Evolutionary conservation across 1,140 invertebrate genomes (phyloP), one percentile per base, ranked within the genome.

Genomic region (Cryptotermes secundus): DNA sequence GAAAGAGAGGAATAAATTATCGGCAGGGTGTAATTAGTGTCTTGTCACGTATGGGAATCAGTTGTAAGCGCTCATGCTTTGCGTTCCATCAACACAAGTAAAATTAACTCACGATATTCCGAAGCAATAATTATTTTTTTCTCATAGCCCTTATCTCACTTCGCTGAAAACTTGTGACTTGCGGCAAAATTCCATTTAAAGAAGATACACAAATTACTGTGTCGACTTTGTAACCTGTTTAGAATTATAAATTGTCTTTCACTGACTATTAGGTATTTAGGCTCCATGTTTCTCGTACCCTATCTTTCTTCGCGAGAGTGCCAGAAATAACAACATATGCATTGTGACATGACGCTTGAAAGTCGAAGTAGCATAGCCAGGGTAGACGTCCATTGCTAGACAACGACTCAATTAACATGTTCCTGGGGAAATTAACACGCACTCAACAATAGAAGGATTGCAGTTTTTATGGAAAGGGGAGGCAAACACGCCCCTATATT

Each of bases 1-100:
- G n/a, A 72, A 31, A 72, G 59, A 72, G 26, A 72, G 59, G 14
- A 31, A 72, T 72, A 72, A 72, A 72, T 72, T 72, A 72, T 72
- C n/a, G 59, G 59, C n/a, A 72, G 59, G 31, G n/a, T 31, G 59
- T 72, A 72, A 72, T 72, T 72, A 72, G 31, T 72, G 59, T 72
- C 59, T 72, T 72, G 59, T 72, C 59, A 72, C 59, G 59, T 72
- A 31, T 72, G n/a, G 59, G 9, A 72, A 16, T 72, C 59, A 72
- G n/a, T 72, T 72, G 59, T 72, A 72, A 72, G 59, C 59, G 31
- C 26, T 72, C 59, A 14, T 72, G 59, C 31, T 72, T 72, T 72
- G 59, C 59, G n/a, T 16, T n/a, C 59, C 59, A 72, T 72, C 59
- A 72, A n/a, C 59, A 72, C 59, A 31, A 31, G 59, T 9, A 72